phyloP scores from a whole-genome alignment of 1,140 invertebrate species.

The Drosophila suzukii region DNA sequence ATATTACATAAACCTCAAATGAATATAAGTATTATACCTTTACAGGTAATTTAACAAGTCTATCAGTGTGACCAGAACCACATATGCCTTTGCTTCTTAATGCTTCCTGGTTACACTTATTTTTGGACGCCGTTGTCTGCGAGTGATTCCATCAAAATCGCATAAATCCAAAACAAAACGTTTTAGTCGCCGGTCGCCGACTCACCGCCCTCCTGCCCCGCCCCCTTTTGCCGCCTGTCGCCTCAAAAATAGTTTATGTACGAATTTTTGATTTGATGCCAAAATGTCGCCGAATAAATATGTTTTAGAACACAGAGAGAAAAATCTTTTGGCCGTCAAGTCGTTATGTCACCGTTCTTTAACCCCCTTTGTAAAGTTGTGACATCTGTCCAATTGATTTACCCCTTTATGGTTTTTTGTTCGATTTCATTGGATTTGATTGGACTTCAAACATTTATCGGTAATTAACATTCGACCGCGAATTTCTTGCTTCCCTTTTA shows the following conservation, averaged over 20 bases:
- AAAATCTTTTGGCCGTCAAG: conserved; percentile 9
- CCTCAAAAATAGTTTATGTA: conserved; percentile 80
- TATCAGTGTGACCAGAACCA: neutral
- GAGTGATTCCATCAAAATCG: conserved; percentile 79
- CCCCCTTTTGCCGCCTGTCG: conserved; percentile 19
- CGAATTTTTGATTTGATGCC: conserved; percentile 80
- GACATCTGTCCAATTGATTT: conserved; percentile 4
- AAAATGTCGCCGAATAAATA: conserved; percentile 78
- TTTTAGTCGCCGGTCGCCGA: conserved; percentile 69
- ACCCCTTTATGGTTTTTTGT: neutral
- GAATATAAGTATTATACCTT: neutral
- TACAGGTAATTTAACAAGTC: neutral
- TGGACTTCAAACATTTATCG: conserved; percentile 28
- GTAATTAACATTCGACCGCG: conserved; percentile 26
- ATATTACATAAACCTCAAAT: too few relatives aligned
- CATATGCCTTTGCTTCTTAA: conserved; percentile 7
- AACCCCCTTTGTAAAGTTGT: neutral
- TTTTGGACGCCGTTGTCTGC: conserved; percentile 65
- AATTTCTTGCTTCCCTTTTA: conserved; percentile 18
- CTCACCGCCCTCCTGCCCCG: conserved; percentile 1
- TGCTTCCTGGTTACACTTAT: conserved; percentile 56
- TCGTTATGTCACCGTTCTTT: neutral
- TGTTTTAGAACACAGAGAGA: conserved; percentile 46
- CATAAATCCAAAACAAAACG: conserved; percentile 80
- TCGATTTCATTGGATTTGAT: neutral